phyloP scores from a whole-genome alignment of 2,797 vertebrate species.

The Mionectes olivaceus region DNA sequence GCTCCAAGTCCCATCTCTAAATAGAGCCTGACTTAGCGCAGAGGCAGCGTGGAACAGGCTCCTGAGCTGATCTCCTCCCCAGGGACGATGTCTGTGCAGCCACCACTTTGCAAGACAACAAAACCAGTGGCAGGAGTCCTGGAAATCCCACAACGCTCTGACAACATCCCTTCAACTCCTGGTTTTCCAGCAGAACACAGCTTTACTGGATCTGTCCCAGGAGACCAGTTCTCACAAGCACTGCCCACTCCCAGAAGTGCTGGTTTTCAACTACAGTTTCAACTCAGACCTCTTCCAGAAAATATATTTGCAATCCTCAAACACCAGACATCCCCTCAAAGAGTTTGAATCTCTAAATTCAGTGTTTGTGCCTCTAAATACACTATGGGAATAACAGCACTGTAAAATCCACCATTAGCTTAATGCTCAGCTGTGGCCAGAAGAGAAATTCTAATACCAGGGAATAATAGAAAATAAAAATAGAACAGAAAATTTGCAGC shows the following conservation, averaged over 20 bases:
- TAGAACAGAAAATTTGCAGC: background rate
- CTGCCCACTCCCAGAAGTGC: background rate
- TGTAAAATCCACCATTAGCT: background rate
- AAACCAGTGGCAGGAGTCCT: background rate
- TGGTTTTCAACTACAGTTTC: background rate
- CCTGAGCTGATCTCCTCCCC: rapidly evolving
- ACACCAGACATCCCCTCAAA: background rate
- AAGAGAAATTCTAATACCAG: background rate
- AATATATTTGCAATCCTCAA: background rate
- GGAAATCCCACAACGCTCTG: background rate
- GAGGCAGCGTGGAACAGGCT: background rate
- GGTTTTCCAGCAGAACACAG: background rate
- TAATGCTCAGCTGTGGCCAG: background rate
- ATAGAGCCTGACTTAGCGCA: too few relatives aligned
- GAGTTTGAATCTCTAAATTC: background rate
- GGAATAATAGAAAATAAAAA: background rate
- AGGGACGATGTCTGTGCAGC: background rate
- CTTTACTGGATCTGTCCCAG: background rate
- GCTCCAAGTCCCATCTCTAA: background rate
- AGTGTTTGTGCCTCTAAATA: background rate
- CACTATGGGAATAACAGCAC: background rate
- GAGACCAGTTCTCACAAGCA: background rate
- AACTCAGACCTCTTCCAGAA: background rate
- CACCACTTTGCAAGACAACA: background rate
- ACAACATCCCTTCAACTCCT: background rate